Evolutionary conservation across 2,888 invertebrate species (phyloP).

Genomic region (Lycophotia porphyrea): DNA sequence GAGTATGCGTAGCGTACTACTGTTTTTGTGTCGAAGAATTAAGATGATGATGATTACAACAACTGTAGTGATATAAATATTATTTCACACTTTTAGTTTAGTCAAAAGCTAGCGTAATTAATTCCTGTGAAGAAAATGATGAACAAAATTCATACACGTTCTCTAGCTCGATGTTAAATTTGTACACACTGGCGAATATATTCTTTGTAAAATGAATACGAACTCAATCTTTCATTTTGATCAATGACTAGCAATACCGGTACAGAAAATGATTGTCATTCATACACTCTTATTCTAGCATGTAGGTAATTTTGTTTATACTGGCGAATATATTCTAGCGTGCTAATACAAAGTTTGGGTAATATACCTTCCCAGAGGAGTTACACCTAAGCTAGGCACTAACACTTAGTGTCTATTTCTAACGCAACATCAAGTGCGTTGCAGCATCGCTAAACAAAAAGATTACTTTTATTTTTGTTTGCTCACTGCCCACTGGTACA

Average conservation of each 20-base stretch:
- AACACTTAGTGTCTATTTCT: slow-evolving; percentile 75
- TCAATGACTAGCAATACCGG: slow-evolving; percentile 9
- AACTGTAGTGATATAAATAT: background rate
- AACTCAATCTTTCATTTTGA: background rate
- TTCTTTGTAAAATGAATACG: slow-evolving; percentile 1
- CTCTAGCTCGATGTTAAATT: background rate
- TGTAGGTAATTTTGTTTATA: background rate
- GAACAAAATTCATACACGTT: background rate
- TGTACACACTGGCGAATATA: background rate
- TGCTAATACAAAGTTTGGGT: slow-evolving; percentile 22
- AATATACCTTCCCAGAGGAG: slow-evolving; percentile 70
- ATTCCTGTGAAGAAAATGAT: background rate
- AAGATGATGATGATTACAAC: background rate
- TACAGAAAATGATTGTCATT: background rate
- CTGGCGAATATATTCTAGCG: slow-evolving; percentile 34
- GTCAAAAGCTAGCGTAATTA: background rate
- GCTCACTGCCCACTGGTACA: too few species aligned
- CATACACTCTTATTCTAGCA: slow-evolving; percentile 4
- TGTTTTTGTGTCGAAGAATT: background rate
- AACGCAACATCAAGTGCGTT: slow-evolving; percentile 74
- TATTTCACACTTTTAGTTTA: background rate
- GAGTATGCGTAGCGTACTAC: slow-evolving; percentile 2
- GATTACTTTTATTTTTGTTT: slow-evolving; percentile 12
- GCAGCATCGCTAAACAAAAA: slow-evolving; percentile 81
- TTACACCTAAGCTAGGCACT: slow-evolving; percentile 62